phyloP scores from a whole-genome alignment of 2,113 vertebrate genomes.

The Mus pahari region DNA sequence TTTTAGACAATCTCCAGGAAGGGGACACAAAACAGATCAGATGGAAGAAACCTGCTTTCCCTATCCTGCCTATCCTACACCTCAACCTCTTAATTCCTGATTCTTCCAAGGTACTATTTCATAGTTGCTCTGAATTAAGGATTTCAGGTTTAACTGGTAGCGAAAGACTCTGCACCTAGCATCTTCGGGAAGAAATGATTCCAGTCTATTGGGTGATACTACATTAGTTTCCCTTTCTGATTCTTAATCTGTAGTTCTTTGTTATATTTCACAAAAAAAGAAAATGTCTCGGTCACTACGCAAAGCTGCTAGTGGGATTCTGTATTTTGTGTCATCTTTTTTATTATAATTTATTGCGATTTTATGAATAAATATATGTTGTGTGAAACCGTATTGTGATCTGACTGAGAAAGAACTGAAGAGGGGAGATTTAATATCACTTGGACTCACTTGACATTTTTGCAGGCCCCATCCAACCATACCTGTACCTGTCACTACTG shows the following conservation, averaged over 20 bases:
- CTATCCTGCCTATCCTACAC: conserved; percentile 40
- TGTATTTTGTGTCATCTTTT: conserved; percentile 82
- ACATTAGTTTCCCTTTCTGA: conserved; percentile 71
- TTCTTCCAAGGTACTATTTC: conserved; percentile 49
- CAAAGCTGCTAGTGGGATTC: conserved; percentile 82
- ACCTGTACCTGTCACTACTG: not conserved
- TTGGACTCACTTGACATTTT: not conserved
- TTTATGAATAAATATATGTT: conserved; percentile 83
- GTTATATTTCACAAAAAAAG: conserved; percentile 63
- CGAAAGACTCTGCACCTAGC: conserved; percentile 30
- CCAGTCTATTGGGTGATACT: conserved; percentile 28
- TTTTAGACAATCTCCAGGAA: conserved; percentile 76
- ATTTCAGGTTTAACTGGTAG: conserved; percentile 49
- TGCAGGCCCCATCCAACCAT: not conserved
- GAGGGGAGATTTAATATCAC: not conserved
- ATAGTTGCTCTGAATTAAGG: conserved; percentile 49
- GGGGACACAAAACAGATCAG: conserved; percentile 46
- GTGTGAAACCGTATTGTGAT: conserved; percentile 72
- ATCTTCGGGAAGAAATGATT: conserved; percentile 60
- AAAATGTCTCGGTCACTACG: conserved; percentile 74
- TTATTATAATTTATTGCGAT: conserved; percentile 85
- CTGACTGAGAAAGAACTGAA: conserved; percentile 40
- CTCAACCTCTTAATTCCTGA: conserved; percentile 22
- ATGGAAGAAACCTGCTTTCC: conserved; percentile 32
- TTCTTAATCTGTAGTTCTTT: conserved; percentile 70